Evolutionary conservation across 2,113 vertebrate genomes (phyloP).

Genomic region (Chamaetylas fuelleborni): DNA sequence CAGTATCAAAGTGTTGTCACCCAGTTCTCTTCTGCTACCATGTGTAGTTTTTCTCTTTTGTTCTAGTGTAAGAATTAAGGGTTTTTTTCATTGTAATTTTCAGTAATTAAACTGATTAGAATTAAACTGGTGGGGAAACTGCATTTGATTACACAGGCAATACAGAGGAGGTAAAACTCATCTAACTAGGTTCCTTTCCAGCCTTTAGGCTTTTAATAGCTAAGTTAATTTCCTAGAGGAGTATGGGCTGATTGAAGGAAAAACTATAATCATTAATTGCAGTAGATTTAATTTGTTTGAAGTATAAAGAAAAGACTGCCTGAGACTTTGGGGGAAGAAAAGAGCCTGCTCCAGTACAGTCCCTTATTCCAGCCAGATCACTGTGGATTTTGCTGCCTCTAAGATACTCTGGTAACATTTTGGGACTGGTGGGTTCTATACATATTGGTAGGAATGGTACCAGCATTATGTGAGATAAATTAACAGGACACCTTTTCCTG

Average conservation of each 20-base stretch:
- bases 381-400: neutral
- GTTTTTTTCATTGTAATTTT: neutral
- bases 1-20: neutral
- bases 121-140: constrained; percentile 60
- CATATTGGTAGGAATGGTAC: neutral
- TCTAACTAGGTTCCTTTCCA: constrained; percentile 56
- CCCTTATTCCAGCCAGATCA: neutral
- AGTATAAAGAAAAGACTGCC: constrained; percentile 25
- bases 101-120: constrained; percentile 67
- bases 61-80: constrained; percentile 3
- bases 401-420: neutral
- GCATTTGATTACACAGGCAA: constrained; percentile 59
- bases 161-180: constrained; percentile 55
- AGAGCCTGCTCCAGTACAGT: neutral
- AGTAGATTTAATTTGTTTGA: constrained; percentile 60
- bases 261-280: constrained; percentile 65
- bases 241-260: constrained; percentile 57
- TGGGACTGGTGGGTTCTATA: neutral
- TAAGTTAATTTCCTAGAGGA: constrained; percentile 66
- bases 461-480: neutral
- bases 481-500: neutral
- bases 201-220: constrained; percentile 66
- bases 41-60: neutral
- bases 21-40: neutral
- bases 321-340: constrained; percentile 5